Evolutionary conservation across 1,140 invertebrate species (phyloP).

Genomic region (Andricus grossulariae): DNA sequence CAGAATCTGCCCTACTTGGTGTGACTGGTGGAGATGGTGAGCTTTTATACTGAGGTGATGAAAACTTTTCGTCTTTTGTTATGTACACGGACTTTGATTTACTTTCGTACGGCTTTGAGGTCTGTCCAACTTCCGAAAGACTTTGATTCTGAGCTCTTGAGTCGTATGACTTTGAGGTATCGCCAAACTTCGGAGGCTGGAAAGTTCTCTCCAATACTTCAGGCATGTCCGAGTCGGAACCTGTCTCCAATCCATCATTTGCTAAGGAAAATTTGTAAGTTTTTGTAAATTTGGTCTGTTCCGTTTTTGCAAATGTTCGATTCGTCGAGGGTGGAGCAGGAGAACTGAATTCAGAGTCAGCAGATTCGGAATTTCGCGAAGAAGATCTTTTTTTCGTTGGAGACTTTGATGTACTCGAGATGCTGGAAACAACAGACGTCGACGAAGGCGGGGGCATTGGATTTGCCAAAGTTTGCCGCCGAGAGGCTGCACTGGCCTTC

Average conservation of each 20-base stretch:
- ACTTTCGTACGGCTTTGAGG: slow-evolving; percentile 45
- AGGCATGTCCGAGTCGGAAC: slow-evolving; percentile 74
- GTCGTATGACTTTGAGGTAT: slow-evolving; percentile 47
- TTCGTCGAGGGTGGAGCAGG: slow-evolving; percentile 39
- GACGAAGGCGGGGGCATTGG: slow-evolving; percentile 71
- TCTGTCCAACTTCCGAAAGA: slow-evolving; percentile 43
- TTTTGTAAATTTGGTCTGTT: slow-evolving; percentile 64
- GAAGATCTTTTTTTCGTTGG: slow-evolving; percentile 55
- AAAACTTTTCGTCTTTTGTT: slow-evolving; percentile 56
- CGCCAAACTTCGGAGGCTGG: slow-evolving; percentile 47
- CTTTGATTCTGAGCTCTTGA: slow-evolving; percentile 43
- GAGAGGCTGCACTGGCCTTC: slow-evolving; percentile 51
- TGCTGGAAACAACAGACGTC: slow-evolving; percentile 37
- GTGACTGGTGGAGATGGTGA: slow-evolving; percentile 61
- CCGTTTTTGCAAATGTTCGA: slow-evolving; percentile 50
- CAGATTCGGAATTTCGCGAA: slow-evolving; percentile 53
- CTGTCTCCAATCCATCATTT: slow-evolving; percentile 78
- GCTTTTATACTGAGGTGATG: slow-evolving; percentile 55
- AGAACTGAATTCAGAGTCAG: slow-evolving; percentile 53
- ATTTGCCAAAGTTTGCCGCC: slow-evolving; percentile 70
- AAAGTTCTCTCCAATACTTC: slow-evolving; percentile 56
- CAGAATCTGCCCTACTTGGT: slow-evolving; percentile 34
- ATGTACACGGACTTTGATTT: slow-evolving; percentile 48
- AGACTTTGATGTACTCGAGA: slow-evolving; percentile 48
- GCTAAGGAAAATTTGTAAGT: slow-evolving; percentile 69